Percentiles rank a stretch among this genome's conserved stretches.
Conservation (phyloP, 2,113 vertebrate genomes). For the Bubalus kerabau region DNA sequence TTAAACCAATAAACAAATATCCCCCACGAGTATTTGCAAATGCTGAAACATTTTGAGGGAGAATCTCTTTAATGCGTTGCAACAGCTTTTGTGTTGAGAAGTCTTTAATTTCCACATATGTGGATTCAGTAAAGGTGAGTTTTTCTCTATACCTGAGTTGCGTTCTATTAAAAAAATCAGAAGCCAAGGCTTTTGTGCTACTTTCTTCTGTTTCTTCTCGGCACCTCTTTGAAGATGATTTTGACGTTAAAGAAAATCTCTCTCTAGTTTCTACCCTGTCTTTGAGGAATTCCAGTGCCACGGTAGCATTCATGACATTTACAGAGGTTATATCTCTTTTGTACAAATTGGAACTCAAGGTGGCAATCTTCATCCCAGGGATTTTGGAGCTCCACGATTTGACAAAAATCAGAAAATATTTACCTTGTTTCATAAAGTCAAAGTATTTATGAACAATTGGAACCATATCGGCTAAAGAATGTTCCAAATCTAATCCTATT, state of each 20-base stretch:
- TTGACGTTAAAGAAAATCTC: accelerated
- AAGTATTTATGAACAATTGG: accelerated
- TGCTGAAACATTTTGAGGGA: slow-evolving; percentile 26
- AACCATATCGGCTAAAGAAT: neutral
- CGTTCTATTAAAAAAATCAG: neutral
- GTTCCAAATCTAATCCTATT: slow-evolving; percentile 36
- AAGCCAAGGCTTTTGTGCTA: neutral
- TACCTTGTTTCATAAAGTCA: neutral
- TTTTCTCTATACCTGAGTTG: neutral
- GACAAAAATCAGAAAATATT: slow-evolving; percentile 49
- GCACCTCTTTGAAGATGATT: accelerated
- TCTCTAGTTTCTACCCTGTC: accelerated
- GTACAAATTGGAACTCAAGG: slow-evolving; percentile 22
- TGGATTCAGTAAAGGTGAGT: slow-evolving; percentile 53
- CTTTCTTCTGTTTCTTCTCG: neutral
- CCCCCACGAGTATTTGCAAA: slow-evolving; percentile 59
- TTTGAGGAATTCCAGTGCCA: neutral
- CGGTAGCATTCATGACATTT: accelerated
- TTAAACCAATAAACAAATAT: slow-evolving; percentile 52
- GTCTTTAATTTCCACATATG: slow-evolving; percentile 28
- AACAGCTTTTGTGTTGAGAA: neutral
- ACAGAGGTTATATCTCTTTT: accelerated
- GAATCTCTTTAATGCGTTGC: neutral
- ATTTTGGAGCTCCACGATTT: neutral
- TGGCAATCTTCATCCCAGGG: accelerated